phyloP scores from a whole-genome alignment of 2,888 invertebrate genomes.

The Byasa hedistus region DNA sequence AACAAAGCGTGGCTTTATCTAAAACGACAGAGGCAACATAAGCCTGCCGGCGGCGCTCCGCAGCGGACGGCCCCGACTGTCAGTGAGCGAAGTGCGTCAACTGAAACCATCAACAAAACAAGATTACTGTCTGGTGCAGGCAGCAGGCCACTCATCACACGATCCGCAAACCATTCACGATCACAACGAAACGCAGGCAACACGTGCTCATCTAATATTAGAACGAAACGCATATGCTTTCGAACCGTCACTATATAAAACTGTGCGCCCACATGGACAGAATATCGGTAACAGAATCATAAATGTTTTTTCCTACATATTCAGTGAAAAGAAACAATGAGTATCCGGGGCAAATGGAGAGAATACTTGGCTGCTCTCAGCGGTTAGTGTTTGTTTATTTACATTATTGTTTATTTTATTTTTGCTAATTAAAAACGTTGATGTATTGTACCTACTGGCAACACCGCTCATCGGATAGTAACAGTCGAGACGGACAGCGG shows the following conservation, averaged over 20 bases:
- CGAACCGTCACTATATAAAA: conserved; percentile 47
- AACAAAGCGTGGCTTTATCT: conserved; percentile 47
- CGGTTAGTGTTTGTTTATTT: conserved; percentile 60
- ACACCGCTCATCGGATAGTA: conserved; percentile 21
- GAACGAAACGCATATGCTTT: conserved; percentile 45
- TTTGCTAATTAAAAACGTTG: not conserved
- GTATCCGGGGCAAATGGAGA: conserved; percentile 69
- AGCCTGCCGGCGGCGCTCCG: conserved; percentile 49
- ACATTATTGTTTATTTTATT: conserved; percentile 34
- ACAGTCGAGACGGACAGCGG: conserved; percentile 6
- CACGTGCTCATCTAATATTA: conserved; percentile 74
- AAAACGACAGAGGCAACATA: conserved; percentile 45
- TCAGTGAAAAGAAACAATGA: conserved; percentile 60
- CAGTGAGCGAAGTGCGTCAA: conserved; percentile 53
- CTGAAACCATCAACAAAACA: conserved; percentile 67
- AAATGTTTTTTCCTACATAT: conserved; percentile 68
- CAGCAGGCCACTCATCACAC: conserved; percentile 44
- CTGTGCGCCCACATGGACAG: conserved; percentile 52
- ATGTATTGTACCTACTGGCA: conserved; percentile 18
- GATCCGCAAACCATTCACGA: conserved; percentile 57
- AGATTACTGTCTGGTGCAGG: conserved; percentile 49
- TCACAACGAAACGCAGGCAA: conserved; percentile 61
- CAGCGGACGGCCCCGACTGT: conserved; percentile 35
- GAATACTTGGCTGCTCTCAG: conserved; percentile 75
- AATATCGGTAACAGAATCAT: conserved; percentile 48